Base-by-base conservation (phyloP, 2,888 invertebrate genomes). In the Perithous albicinctus region DNA sequence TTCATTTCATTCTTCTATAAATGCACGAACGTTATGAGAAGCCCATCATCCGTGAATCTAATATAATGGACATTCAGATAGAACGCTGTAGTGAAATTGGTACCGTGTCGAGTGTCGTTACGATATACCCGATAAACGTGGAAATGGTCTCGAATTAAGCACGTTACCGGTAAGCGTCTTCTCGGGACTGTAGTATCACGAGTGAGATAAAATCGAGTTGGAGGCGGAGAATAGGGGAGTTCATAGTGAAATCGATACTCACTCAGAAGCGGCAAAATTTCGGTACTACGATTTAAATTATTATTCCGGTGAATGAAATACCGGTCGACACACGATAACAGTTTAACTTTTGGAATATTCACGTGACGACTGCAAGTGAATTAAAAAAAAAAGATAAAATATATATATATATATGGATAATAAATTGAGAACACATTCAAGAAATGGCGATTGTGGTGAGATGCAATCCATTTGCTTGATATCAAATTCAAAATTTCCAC, bases 31-130 rank as follows among this genome's bases (percentile, higher is more conserved):
- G n/a, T n/a, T n/a, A n/a, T n/a, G n/a, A n/a, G n/a, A n/a, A n/a
- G n/a, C n/a, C n/a, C n/a, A n/a, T n/a, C n/a, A n/a, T n/a, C n/a
- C n/a, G n/a, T n/a, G 72, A 74, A 85, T 84, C 76, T 83, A 84
- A 83, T 83, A 74, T 82, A 84, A 85, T 46, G 66, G 18, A 56
- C 29, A 29, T 66, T 29, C 59, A 61, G 38, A 51, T 67, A 29
- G 29, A 64, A 51, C 6, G 35, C 18, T 8, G 48, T 41, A 43
- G 29, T 38, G 48, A 59, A 63, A 41, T 26, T 56, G 26, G 8
- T 32, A 43, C 26, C 35, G 46, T 56, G 51, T 56, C 56, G 18
- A 12, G 20, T 56, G 48, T 46, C 38, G 61, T 64, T 84, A 61
- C 76, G 56, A 79, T 26, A 29, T 38, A 43, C 48, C 63, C 76